Evolutionary conservation across 2,113 vertebrate genomes (phyloP), one percentile per base, ranked within the genome.

Genomic region (Syngnathoides biaculeatus): DNA sequence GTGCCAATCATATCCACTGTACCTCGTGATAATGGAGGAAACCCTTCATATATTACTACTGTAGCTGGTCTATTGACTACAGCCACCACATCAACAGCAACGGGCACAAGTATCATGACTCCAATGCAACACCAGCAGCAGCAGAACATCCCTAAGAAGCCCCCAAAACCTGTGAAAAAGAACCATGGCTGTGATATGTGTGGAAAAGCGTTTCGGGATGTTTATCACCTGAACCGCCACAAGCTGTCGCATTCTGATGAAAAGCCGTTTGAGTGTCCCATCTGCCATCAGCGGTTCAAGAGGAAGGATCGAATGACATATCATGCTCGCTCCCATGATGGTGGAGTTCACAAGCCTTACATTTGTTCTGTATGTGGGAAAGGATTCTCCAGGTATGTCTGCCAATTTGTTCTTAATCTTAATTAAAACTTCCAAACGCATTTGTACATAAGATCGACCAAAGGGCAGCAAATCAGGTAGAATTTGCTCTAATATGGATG

Each of bases 121-220:
- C 67, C 84, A 26, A 82, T 91, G 76, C 91, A 93, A 87, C 92
- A 94, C 69, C 89, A 92, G 39, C 90, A 91, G 74, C 90, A 90
- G 61, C 83, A 90, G 52, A 93, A 89, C 14, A 89, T 95, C 89
- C 92, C 95, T 0, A 98, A 98, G 90, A 98, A 98, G 82, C 93
- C 95, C 50, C 94, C 95, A 73, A 98, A 98, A 82, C 95, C 94
- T 0, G 96, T 98, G 57, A 98, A 98, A 91, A 99, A 98, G 91
- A 99, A 99, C 83, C 97, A 98, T 0, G 96, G 95, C 52, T 99
- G 97, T 10, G 97, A 99, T 88, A 98, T 99, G 95, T 99, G 97
- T 3, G 96, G 96, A 2, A 99, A 99, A 87, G 97, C 97, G 79
- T 99, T 99, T 90, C 91, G 97, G 65, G 97, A 98, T 40, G 97